Evolutionary conservation across 2,888 invertebrate genomes (phyloP), one percentile per base, ranked within the genome.

Genomic region (Melinaea marsaeus): DNA sequence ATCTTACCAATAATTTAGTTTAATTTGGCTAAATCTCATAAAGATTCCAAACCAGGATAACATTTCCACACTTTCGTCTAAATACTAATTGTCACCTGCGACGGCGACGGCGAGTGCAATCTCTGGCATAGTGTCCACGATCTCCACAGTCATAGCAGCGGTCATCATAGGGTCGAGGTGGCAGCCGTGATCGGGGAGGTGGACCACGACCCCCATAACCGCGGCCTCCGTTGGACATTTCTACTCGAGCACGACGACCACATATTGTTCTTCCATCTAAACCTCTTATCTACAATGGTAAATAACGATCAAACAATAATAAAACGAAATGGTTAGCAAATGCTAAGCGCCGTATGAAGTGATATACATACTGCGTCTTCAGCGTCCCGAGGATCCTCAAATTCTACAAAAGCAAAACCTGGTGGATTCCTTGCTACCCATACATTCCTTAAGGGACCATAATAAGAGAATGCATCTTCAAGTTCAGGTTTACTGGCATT

Each of bases 391-490:
- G 96, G 93, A 85, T 98, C 98, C 88, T 98, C 97, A 82, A 96
- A 98, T 83, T 98, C 97, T 2, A 98, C 97, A 86, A 98, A 98
- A 6, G 97, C 98, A 86, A 98, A 98, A 60, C 98, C 98, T 64
- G 98, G 98, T 13, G 97, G 97, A 84, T 98, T 98, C 73, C 98
- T 92, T 0, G 98, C 98, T n/a, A 99, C 98, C 98, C 98, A 99
- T 56, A 98, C 98, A 89, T 97, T 98, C 76, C 96, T 93, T 74
- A 98, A 88, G 1, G 96, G 95, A 11, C 98, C 98, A 80, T 97
- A 98, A 76, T 97, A 95, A 65, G 95, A 94, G 88, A 98, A 99
- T 13, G 97, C 96, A 83, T 97, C 96, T 89, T 98, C 98, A 63
- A 97, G 92, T 86, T 98, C 98, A 76, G 97, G 96, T 88, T 98